Evolutionary conservation across 2,797 vertebrate genomes (phyloP).

Genomic region (Valencia hispanica): DNA sequence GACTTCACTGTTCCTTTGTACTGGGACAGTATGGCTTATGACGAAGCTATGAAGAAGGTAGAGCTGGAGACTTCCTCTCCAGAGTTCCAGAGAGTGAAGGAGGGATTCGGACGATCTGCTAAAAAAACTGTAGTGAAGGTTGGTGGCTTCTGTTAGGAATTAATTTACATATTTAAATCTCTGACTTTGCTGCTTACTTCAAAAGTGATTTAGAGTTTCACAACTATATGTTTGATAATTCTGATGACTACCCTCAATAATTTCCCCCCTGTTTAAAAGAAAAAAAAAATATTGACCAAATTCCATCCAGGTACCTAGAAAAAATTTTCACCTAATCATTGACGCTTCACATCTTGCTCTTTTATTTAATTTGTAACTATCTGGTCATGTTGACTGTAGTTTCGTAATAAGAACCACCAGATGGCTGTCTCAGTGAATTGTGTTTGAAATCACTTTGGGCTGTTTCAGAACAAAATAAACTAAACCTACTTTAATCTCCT

Average conservation of each 20-base stretch:
- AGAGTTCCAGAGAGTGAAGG: conserved; percentile 60
- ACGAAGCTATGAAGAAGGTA: conserved; percentile 19
- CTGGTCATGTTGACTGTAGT: no score
- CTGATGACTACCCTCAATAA: not conserved
- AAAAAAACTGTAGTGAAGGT: conserved; percentile 56
- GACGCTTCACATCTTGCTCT: no score
- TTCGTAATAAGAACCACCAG: no score
- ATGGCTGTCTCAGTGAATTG: no score
- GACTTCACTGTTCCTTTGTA: conserved; percentile 69
- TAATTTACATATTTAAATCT: not conserved
- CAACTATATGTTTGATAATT: not conserved
- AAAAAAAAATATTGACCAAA: not conserved
- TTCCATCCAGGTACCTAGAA: not conserved
- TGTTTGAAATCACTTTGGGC: no score
- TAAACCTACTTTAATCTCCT: no score
- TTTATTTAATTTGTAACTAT: no score
- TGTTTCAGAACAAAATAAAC: no score
- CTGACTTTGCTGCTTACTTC: not conserved
- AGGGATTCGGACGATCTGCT: conserved; percentile 52
- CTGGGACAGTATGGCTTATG: conserved; percentile 67
- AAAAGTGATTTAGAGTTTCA: not conserved
- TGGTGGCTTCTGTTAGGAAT: not conserved
- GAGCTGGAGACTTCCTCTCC: conserved; percentile 25
- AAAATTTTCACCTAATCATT: not conserved
- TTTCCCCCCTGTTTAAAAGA: not conserved